Base-by-base conservation (phyloP, 2,888 invertebrate species). In the Stictocephala bisonia region DNA sequence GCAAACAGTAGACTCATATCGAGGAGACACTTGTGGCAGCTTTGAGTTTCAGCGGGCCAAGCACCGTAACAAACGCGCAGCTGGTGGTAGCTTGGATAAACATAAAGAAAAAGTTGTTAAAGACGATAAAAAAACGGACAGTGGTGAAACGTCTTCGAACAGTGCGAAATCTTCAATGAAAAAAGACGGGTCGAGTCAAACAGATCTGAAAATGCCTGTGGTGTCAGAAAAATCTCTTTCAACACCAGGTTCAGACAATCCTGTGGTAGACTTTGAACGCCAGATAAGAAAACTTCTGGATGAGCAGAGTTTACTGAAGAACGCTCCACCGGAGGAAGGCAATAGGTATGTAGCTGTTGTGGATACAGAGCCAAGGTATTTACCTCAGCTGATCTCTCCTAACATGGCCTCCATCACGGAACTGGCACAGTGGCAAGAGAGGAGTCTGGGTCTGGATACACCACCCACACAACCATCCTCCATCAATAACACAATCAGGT, bases 271-370 rank as follows among this genome's bases (percentile, higher is more conserved):
- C 22, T 93, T 93, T 82, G 93, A 93, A 85, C 87, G 91, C 81
- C 93, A 93, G 83, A 90, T 93, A 79, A 92, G 93, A 83, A 90
- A 92, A 83, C 87, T 93, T 79, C 86, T 93, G 77, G 92, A 64
- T n/a, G 92, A 92, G 81, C 90, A 90, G 82, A 89, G 88, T 83
- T 83, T 89, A 74, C 85, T 89, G 74, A 89, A 89, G 81, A 88
- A 86, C 80, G 88, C 87, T 80, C 87, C 89, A 64, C 86, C 88
- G 26, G 89, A 89, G 82, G 84, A 86, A 66, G 20, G 68, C 73
- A 35, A 31, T 79, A 69, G 80, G 80, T 68, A 74, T 44, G 64
- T 64, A 40, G 85, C 89, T 82, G 84, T 86, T 60, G 44, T 53
- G 41, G 70, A 72, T 29, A 41, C 75, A 24, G 76, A n/a, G n/a